Conservation (phyloP, 2,797 vertebrate species). For the Pteronotus mesoamericanus region DNA sequence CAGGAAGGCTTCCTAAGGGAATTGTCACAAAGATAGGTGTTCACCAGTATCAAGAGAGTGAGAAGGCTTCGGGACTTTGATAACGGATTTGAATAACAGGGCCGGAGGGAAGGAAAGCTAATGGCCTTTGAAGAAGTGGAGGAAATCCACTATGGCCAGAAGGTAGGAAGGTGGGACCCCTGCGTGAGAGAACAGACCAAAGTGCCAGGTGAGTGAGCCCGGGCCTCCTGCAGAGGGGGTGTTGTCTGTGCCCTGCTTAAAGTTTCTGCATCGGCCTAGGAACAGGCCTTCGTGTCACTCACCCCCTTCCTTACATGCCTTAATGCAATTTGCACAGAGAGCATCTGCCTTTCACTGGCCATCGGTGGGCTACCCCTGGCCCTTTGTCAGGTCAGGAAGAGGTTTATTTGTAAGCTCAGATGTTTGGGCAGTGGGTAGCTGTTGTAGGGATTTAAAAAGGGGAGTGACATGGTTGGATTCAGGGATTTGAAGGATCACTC, state of each 20-base stretch:
- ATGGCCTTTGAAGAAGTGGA: neutral
- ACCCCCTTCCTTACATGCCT: neutral
- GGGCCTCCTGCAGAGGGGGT: no score
- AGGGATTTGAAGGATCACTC: neutral
- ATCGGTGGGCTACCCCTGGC: neutral
- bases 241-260: neutral
- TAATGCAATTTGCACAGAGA: no score
- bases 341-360: neutral
- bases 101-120: neutral
- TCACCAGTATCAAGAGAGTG: neutral
- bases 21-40: neutral
- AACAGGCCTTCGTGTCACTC: neutral
- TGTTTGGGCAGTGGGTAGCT: neutral
- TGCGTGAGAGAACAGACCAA: neutral
- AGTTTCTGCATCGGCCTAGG: no score
- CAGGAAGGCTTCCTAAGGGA: neutral
- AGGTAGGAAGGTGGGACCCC: neutral
- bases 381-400: neutral
- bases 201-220: neutral
- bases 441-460: neutral
- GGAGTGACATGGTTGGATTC: neutral
- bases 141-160: neutral
- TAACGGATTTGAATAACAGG: neutral
- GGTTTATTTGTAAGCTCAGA: neutral
- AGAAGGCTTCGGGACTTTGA: neutral